These are phyloP conservation scores for Epinephelus moara DNA, from an alignment of 2,113 vertebrate genomes.

Conservation along the genomic window DNA sequence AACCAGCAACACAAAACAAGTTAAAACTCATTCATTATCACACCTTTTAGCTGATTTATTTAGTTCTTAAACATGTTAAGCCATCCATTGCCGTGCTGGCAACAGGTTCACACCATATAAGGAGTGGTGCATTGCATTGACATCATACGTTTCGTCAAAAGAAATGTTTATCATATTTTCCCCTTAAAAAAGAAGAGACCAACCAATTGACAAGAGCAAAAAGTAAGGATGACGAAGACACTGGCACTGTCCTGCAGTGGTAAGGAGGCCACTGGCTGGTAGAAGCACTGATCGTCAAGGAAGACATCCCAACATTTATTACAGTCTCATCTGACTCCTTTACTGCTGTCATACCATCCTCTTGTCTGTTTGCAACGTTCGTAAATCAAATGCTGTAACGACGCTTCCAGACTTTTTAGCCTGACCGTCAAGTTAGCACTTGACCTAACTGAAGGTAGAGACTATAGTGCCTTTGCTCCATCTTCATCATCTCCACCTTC, in stretches of 20 bases:
- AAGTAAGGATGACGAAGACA: conserved; percentile 62
- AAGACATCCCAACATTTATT: conserved; percentile 73
- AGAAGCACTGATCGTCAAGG: conserved; percentile 68
- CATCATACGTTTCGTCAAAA: conserved; percentile 81
- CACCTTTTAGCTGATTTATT: conserved; percentile 89
- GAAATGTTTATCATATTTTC: conserved; percentile 71
- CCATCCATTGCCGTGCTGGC: conserved; percentile 93
- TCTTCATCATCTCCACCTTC: conserved; percentile 54
- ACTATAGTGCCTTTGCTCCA: conserved; percentile 28
- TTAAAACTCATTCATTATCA: conserved; percentile 78
- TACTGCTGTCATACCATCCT: conserved; percentile 13
- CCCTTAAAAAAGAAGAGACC: conserved; percentile 67
- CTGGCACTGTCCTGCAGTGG: conserved; percentile 65
- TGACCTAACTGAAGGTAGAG: conserved; percentile 30
- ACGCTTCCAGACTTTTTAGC: conserved; percentile 19
- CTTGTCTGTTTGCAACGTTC: conserved; percentile 11
- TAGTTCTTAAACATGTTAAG: conserved; percentile 92
- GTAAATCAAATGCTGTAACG: background rate
- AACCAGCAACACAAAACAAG: conserved; percentile 32
- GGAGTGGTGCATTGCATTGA: conserved; percentile 80
- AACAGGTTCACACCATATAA: conserved; percentile 89
- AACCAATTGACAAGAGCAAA: conserved; percentile 64
- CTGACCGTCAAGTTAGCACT: background rate
- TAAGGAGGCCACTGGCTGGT: conserved; percentile 49
- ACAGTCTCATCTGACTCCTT: conserved; percentile 37